Base-by-base conservation (phyloP, 92 coral and sea anemone genomes). In the Siderastrea radians region DNA sequence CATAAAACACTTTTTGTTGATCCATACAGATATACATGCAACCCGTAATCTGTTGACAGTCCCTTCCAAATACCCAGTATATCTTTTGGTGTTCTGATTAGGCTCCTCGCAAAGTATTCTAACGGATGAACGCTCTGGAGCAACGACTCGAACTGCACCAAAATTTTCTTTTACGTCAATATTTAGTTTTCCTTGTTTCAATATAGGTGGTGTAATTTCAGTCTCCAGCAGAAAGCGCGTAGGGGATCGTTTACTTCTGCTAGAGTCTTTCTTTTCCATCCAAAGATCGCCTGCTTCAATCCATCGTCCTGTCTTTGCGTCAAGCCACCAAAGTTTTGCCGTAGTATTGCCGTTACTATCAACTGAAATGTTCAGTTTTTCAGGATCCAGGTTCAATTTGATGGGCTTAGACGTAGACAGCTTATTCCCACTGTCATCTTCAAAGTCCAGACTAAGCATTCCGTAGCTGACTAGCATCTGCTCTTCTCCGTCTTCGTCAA, bases 221-320 rank as follows among this genome's bases (percentile, higher is more conserved):
- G 82, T 78, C 45, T 70, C 75, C 16, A 78, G 8, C 82, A 78
- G 17, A 45, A 76, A 76, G 9, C 64, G 65, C 0, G 66, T 57
- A 38, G 67, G 50, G 0, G 66, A n/a, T 26, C 80, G 55, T 14
- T 49, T 60, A 7, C 55, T 62, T 61, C 70, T 78, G 55, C 67
- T 9, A 0, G 70, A 47, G 9, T 2, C 45, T 17, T 49, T 49
- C 1, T 49, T 16, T 49, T 3, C 83, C 58, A 50, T 79, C 58
- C 46, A 47, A 17, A 11, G 6, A 17, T 19, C 9, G 1, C 72
- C 70, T 1, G 73, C 83, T 47, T 62, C 63, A 2, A 48, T 38
- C 96, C 96, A 93, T 44, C 96, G 62, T 1, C 94, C 96, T 1
- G 96, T 90, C 16, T 78, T 83, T 9, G 84, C 84, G 65, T 93